phyloP scores from a whole-genome alignment of 2,113 vertebrate species.

The Fukomys damarensis region DNA sequence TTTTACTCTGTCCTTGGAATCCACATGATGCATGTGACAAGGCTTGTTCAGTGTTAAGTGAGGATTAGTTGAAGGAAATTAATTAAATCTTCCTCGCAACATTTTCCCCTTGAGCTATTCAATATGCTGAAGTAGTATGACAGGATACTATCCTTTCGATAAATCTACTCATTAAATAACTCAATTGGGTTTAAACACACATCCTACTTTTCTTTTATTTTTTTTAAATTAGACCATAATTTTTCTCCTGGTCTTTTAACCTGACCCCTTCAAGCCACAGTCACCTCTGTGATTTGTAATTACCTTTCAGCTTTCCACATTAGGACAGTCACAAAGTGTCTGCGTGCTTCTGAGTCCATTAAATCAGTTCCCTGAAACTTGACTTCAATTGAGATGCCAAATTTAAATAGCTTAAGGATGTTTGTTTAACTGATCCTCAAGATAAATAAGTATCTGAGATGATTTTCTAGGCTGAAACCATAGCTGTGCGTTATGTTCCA shows the following conservation, averaged over 20 bases:
- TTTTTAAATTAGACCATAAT: slow-evolving; percentile 63
- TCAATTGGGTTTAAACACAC: slow-evolving; percentile 80
- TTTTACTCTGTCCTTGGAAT: slow-evolving; percentile 79
- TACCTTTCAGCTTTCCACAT: slow-evolving; percentile 64
- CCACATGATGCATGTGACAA: slow-evolving; percentile 61
- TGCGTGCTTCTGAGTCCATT: not conserved
- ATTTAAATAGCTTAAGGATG: slow-evolving; percentile 12
- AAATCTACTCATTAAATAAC: slow-evolving; percentile 82
- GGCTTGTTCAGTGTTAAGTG: slow-evolving; percentile 64
- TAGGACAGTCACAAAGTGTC: slow-evolving; percentile 32
- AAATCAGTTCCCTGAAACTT: slow-evolving; percentile 23
- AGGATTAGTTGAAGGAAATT: slow-evolving; percentile 82
- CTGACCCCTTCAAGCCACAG: slow-evolving; percentile 59
- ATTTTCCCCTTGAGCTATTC: slow-evolving; percentile 81
- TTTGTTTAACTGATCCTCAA: slow-evolving; percentile 1
- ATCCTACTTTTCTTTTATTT: slow-evolving; percentile 28
- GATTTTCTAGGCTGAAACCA: not conserved
- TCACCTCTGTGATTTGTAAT: slow-evolving; percentile 75
- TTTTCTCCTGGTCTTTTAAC: slow-evolving; percentile 79
- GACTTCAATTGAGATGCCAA: not conserved
- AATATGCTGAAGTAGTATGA: slow-evolving; percentile 73
- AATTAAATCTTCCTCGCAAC: slow-evolving; percentile 80
- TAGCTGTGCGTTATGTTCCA: not conserved
- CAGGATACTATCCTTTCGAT: slow-evolving; percentile 69
- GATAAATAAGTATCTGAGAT: slow-evolving; percentile 19